These are phyloP conservation scores for Chunga burmeisteri DNA, from an alignment of 2,113 vertebrate species.

Conservation along the genomic window DNA sequence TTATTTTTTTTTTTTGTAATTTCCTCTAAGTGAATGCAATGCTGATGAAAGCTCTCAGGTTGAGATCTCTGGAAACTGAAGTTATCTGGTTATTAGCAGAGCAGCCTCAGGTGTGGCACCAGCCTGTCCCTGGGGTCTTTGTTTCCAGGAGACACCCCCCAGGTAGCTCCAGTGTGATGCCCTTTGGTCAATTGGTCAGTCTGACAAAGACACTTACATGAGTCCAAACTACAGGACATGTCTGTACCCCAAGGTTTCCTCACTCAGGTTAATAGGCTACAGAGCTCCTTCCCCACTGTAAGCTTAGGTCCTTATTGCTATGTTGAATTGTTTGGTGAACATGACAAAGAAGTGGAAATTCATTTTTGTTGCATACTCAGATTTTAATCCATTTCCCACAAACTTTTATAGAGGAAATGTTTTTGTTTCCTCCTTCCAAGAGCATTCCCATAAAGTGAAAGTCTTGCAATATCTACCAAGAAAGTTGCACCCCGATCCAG, in stretches of 20 bases:
- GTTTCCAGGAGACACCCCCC: neutral
- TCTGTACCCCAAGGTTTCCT: neutral
- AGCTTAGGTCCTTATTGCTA: neutral
- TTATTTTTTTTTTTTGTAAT: neutral
- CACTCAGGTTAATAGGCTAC: neutral
- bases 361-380: neutral
- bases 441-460: neutral
- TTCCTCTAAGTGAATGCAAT: neutral
- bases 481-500: neutral
- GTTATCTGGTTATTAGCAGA: neutral
- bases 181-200: neutral
- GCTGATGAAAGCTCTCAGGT: neutral
- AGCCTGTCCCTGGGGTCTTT: neutral
- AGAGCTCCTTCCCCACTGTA: neutral
- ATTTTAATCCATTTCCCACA: conserved; percentile 34
- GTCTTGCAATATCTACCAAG: neutral
- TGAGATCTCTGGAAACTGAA: neutral
- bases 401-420: neutral
- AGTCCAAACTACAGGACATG: neutral
- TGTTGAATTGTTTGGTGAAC: neutral
- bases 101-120: neutral
- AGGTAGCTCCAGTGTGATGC: neutral
- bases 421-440: conserved; percentile 12
- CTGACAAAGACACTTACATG: neutral
- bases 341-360: neutral